These are phyloP conservation scores for Teleopsis dalmanni DNA, from an alignment of 1,140 invertebrate species.

Conservation along the genomic window DNA sequence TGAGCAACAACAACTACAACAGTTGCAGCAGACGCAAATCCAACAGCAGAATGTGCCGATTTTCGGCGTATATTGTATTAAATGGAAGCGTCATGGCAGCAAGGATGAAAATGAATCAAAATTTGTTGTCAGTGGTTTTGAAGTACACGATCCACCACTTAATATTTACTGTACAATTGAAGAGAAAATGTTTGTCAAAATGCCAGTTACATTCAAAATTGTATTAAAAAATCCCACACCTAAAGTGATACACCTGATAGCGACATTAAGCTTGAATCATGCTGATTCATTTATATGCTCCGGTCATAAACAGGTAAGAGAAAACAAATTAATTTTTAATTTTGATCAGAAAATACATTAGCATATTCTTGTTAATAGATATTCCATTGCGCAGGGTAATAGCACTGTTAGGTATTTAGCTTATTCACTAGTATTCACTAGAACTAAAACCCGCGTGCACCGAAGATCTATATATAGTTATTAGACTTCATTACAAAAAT, in stretches of 20 bases:
- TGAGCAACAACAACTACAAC: slow-evolving; percentile 12
- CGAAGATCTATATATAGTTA: too few species aligned
- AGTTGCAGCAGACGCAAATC: neutral
- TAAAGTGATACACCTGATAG: slow-evolving; percentile 34
- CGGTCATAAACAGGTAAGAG: slow-evolving; percentile 38
- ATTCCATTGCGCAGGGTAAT: too few species aligned
- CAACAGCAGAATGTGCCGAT: slow-evolving; percentile 14
- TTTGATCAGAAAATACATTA: too few species aligned
- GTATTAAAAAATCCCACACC: slow-evolving; percentile 37
- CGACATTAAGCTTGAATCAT: slow-evolving; percentile 35
- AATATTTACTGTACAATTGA: slow-evolving; percentile 44
- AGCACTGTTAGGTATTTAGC: too few species aligned
- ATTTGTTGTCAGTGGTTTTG: slow-evolving; percentile 35
- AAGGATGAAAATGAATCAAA: slow-evolving; percentile 43
- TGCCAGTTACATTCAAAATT: slow-evolving; percentile 41
- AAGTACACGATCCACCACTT: slow-evolving; percentile 35
- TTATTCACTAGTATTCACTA: too few species aligned
- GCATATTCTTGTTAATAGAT: too few species aligned
- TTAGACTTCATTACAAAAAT: too few species aligned
- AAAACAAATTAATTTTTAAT: too few species aligned
- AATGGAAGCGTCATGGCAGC: slow-evolving; percentile 30
- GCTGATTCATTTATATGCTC: slow-evolving; percentile 44
- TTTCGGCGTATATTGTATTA: slow-evolving; percentile 41
- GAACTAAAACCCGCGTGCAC: too few species aligned
- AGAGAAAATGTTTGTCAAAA: slow-evolving; percentile 44